Percentiles rank a stretch among this genome's conserved stretches.
phyloP scores from a whole-genome alignment of 2,888 invertebrate genomes.

The Cataglyphis altisquamis region DNA sequence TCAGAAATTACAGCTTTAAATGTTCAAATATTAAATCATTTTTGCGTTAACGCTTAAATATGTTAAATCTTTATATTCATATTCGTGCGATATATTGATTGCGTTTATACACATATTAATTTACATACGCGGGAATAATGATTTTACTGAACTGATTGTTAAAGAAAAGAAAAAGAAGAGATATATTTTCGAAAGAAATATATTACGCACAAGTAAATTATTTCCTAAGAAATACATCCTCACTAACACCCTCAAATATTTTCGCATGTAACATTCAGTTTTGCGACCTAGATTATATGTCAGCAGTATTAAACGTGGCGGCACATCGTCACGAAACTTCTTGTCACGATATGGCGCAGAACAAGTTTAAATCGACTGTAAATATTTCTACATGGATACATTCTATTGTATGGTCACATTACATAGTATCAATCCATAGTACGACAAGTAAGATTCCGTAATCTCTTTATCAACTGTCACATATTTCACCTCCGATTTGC shows the following conservation, averaged over 20 bases:
- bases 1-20: conserved; percentile 25
- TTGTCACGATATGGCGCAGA: conserved; percentile 1
- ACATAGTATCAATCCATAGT: not conserved
- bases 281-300: conserved; percentile 15
- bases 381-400: conserved; percentile 28
- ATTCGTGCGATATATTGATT: not conserved
- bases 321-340: conserved; percentile 25
- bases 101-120: not conserved
- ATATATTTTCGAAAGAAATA: not conserved
- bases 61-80: conserved; percentile 19
- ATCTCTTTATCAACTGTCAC: conserved; percentile 27
- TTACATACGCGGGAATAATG: not conserved
- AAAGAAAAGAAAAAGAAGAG: too few species aligned
- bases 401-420: conserved; percentile 19
- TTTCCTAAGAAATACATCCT: not conserved
- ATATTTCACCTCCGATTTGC: conserved; percentile 34
- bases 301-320: not conserved
- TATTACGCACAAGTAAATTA: not conserved
- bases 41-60: conserved; percentile 25
- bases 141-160: not conserved
- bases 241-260: not conserved
- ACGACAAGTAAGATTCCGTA: conserved; percentile 8
- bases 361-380: conserved; percentile 20
- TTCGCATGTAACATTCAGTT: conserved; percentile 8
- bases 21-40: conserved; percentile 24